Base-by-base conservation (phyloP, 2,797 vertebrate genomes). In the Xiphophorus birchmanni region DNA sequence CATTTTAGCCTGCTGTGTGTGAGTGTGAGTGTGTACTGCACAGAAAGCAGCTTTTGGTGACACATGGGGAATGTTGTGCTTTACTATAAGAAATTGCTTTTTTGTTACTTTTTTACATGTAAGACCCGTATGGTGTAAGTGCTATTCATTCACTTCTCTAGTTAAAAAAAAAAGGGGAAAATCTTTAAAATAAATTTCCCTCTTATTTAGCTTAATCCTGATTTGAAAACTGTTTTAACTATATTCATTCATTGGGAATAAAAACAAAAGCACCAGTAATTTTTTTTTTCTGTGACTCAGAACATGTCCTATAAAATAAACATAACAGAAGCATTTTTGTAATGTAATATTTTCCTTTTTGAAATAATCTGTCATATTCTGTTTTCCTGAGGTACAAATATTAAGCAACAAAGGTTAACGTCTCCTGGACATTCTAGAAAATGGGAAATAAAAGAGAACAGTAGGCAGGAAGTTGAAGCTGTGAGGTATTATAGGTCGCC, bases 41-140 rank as follows among this genome's bases (percentile, higher is more conserved):
- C 75, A 74, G 81, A 52, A 84, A 76, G 56, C 73, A 13, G 80
- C 76, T 86, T 91, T 86, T 91, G 87, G 92, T 93, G 88, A 83
- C 79, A 89, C 87, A 93, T 87, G 91, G 91, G 87, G 78, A 71
- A 84, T 84, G 92, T 90, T 93, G 87, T 93, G 89, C 93, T 86
- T 84, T 81, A 77, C 80, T 92, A 86, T 87, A 87, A 87, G 90
- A 87, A 82, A 85, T 78, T 50, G 52, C 82, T 84, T 83, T 90
- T 90, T 84, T 89, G 83, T 72, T 89, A 35, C 81, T 21, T 6
- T 71, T 42, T 44, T 87, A 81, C 84, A 67, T 75, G 89, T 74
- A 91, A 93, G 92, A 94, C 93, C 90, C 88, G 79, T 87, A 69
- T 86, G 74, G 80, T 86, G 85, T 90, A 76, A 88, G 37, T 42